phyloP scores from a whole-genome alignment of 1,140 invertebrate genomes.

The Leptinotarsa undecemlineata region DNA sequence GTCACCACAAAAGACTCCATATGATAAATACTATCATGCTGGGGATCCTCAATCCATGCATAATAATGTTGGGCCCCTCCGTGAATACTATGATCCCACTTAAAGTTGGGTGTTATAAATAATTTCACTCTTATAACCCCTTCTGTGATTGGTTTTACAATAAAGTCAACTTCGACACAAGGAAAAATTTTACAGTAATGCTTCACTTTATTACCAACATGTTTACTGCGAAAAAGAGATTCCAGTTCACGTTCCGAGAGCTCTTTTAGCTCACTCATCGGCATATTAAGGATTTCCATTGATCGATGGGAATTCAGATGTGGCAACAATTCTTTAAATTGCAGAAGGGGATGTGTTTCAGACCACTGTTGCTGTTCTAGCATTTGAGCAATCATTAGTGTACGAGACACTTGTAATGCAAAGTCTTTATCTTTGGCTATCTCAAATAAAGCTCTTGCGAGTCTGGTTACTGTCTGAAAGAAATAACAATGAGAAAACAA shows the following conservation, averaged over 20 bases:
- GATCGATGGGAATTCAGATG: slow-evolving; percentile 61
- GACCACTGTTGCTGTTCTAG: slow-evolving; percentile 89
- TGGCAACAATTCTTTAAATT: slow-evolving; percentile 76
- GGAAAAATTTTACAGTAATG: slow-evolving; percentile 87
- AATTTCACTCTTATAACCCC: slow-evolving; percentile 88
- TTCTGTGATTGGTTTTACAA: slow-evolving; percentile 92
- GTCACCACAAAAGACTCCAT: slow-evolving; percentile 90
- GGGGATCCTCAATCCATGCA: slow-evolving; percentile 97
- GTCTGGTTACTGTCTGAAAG: slow-evolving; percentile 83
- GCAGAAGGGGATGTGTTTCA: slow-evolving; percentile 81
- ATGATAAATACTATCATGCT: slow-evolving; percentile 94
- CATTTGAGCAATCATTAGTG: slow-evolving; percentile 86
- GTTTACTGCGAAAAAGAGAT: slow-evolving; percentile 75
- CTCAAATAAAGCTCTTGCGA: slow-evolving; percentile 92
- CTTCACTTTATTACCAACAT: slow-evolving; percentile 75
- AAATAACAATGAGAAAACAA: slow-evolving; percentile 10
- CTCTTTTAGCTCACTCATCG: slow-evolving; percentile 78
- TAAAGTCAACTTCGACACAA: slow-evolving; percentile 80
- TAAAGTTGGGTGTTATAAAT: slow-evolving; percentile 82
- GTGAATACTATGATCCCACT: slow-evolving; percentile 89
- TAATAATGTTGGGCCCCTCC: slow-evolving; percentile 90
- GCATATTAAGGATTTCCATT: slow-evolving; percentile 62
- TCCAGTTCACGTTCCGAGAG: slow-evolving; percentile 87
- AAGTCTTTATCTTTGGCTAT: slow-evolving; percentile 89
- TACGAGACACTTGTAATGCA: slow-evolving; percentile 81